Evolutionary conservation across 2,888 invertebrate species (phyloP).

Genomic region (Pherbina coryleti): DNA sequence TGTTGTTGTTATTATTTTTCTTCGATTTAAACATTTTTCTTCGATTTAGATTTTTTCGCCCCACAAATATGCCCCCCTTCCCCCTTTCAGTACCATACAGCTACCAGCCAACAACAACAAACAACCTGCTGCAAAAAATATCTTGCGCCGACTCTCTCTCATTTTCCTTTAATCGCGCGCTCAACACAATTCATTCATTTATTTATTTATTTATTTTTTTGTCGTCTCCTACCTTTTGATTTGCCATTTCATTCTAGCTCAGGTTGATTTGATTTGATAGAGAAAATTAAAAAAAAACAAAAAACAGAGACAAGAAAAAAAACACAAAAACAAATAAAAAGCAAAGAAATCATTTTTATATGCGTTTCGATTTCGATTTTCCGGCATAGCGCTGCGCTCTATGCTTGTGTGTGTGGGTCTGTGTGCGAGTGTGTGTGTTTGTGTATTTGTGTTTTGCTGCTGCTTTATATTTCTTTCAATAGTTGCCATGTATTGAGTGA

Average conservation of each 20-base stretch:
- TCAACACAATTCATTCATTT: conserved; percentile 15
- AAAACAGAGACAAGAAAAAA: background rate
- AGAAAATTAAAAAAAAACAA: background rate
- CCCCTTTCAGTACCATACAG: background rate
- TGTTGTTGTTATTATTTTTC: conserved; percentile 36
- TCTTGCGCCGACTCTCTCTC: conserved; percentile 3
- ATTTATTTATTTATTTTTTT: conserved; percentile 14
- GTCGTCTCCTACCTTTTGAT: background rate
- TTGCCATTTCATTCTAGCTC: conserved; percentile 46
- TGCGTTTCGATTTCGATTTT: conserved; percentile 30
- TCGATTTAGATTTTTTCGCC: conserved; percentile 15
- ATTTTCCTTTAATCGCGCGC: conserved; percentile 7
- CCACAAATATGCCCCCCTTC: background rate
- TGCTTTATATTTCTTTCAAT: background rate
- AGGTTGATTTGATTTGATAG: conserved; percentile 1
- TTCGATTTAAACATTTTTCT: conserved; percentile 27
- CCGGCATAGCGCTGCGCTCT: background rate
- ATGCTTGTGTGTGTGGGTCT: background rate
- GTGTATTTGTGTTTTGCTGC: background rate
- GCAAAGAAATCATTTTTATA: conserved; percentile 15
- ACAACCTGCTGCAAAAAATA: conserved; percentile 2
- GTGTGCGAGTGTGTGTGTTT: background rate
- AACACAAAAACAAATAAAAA: conserved; percentile 3
- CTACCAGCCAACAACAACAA: background rate
- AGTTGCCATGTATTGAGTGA: background rate